A percentile compares a stretch with the other conserved stretches of the same genome.
phyloP scores from a whole-genome alignment of 2,797 vertebrate genomes.

The Coregonus suidteri region DNA sequence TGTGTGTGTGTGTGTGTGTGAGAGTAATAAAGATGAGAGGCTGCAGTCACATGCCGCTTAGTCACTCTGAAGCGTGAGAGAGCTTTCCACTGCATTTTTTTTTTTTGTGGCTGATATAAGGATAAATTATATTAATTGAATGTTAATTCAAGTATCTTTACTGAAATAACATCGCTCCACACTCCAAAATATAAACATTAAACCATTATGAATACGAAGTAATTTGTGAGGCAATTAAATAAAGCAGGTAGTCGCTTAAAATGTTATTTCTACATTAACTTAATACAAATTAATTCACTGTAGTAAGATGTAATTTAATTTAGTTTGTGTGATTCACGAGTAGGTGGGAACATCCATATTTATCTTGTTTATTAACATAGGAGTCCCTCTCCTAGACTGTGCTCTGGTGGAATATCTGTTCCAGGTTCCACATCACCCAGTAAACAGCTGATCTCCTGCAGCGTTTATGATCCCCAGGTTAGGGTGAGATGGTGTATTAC shows the following conservation, averaged over 20 bases:
- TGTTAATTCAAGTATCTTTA: constrained; percentile 44
- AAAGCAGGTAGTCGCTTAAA: background rate
- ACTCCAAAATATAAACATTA: constrained; percentile 1
- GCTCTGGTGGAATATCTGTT: background rate
- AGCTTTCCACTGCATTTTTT: constrained; percentile 29
- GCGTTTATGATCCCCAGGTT: constrained; percentile 36
- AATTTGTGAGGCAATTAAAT: constrained; percentile 4
- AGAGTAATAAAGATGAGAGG: background rate
- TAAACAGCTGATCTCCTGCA: constrained; percentile 48
- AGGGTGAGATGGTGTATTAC: constrained; percentile 26
- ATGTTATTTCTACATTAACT: background rate
- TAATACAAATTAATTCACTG: background rate
- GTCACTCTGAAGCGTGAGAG: constrained; percentile 54
- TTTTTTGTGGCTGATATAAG: constrained; percentile 35
- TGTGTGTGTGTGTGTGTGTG: background rate
- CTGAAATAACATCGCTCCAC: constrained; percentile 13
- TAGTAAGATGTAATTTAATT: background rate
- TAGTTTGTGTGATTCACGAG: background rate
- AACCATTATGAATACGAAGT: constrained; percentile 12
- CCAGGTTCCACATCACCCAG: constrained; percentile 16
- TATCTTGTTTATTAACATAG: background rate
- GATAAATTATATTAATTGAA: constrained; percentile 28
- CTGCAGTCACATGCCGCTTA: constrained; percentile 51
- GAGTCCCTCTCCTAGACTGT: background rate
- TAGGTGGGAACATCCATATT: background rate